phyloP scores from a whole-genome alignment of 2,888 invertebrate species.

The Drosophila antonietae region DNA sequence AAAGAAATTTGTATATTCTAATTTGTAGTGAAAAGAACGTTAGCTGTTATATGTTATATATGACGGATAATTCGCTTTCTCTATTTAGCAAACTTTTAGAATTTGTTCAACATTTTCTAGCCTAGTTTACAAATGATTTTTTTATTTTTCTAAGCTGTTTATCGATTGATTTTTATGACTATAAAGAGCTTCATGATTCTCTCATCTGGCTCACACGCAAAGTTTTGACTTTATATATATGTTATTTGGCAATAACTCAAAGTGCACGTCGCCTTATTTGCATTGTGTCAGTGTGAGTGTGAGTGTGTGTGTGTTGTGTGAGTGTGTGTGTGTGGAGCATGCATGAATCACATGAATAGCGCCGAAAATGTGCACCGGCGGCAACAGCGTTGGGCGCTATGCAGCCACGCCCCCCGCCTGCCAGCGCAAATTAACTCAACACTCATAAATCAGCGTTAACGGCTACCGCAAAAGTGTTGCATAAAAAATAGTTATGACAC shows the following conservation, averaged over 20 bases:
- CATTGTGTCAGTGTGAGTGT: slow-evolving; percentile 16
- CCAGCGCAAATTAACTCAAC: slow-evolving; percentile 76
- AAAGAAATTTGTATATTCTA: no score
- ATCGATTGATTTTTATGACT: not conserved
- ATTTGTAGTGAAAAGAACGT: not conserved
- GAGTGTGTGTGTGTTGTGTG: not conserved
- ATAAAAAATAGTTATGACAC: slow-evolving; percentile 71
- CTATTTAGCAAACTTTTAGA: rapidly evolving
- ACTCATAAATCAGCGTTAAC: slow-evolving; percentile 77
- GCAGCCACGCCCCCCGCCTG: slow-evolving; percentile 26
- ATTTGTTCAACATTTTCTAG: not conserved
- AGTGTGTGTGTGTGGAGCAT: slow-evolving; percentile 33
- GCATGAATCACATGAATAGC: slow-evolving; percentile 50
- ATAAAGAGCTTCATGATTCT: slow-evolving; percentile 40
- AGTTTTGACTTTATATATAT: slow-evolving; percentile 32
- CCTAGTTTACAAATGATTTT: not conserved
- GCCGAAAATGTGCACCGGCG: slow-evolving; percentile 45
- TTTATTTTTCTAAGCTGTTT: not conserved
- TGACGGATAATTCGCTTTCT: not conserved
- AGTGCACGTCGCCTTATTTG: slow-evolving; percentile 27
- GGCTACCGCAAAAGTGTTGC: slow-evolving; percentile 72
- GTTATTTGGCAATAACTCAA: slow-evolving; percentile 65
- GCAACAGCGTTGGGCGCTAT: slow-evolving; percentile 19
- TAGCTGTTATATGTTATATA: not conserved
- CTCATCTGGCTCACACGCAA: slow-evolving; percentile 35